Evolutionary conservation across 2,113 vertebrate species (phyloP).

Genomic region (Hypomesus transpacificus): DNA sequence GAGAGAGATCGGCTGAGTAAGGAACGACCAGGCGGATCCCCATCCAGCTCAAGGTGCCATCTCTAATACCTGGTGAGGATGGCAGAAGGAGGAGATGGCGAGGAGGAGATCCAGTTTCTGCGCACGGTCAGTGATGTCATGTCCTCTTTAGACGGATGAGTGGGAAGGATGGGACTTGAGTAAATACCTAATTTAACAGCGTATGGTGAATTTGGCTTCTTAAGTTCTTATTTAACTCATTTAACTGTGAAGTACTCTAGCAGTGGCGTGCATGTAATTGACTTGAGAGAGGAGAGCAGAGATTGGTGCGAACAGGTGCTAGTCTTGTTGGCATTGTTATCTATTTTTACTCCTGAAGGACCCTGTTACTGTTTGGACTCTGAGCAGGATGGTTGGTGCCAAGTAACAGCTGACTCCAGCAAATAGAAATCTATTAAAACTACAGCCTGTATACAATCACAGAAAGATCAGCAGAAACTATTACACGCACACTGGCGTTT

Average conservation of each 20-base stretch:
- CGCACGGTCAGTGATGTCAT: constrained; percentile 81
- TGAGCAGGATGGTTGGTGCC: constrained; percentile 22
- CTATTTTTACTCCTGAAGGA: constrained; percentile 67
- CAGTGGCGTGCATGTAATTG: constrained; percentile 21
- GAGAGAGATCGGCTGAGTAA: neutral
- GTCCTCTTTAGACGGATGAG: neutral
- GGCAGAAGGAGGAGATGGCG: constrained; percentile 86
- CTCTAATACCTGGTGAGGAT: constrained; percentile 62
- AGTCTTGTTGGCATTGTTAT: constrained; percentile 65
- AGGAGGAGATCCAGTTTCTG: constrained; percentile 90
- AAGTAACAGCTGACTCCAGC: constrained; percentile 25
- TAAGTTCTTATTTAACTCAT: neutral
- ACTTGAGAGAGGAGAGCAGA: neutral
- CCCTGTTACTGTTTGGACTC: constrained; percentile 44
- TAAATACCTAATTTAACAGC: neutral
- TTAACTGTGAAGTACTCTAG: neutral
- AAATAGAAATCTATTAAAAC: neutral
- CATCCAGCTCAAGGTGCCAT: constrained; percentile 31
- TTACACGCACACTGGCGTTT: neutral
- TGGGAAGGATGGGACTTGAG: too few species aligned
- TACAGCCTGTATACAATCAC: neutral
- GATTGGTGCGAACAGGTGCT: constrained; percentile 69
- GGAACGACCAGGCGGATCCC: constrained; percentile 9
- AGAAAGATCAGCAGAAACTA: neutral
- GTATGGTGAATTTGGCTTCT: neutral